phyloP scores from a whole-genome alignment of 2,797 vertebrate genomes.

The Peromyscus melanophrys region DNA sequence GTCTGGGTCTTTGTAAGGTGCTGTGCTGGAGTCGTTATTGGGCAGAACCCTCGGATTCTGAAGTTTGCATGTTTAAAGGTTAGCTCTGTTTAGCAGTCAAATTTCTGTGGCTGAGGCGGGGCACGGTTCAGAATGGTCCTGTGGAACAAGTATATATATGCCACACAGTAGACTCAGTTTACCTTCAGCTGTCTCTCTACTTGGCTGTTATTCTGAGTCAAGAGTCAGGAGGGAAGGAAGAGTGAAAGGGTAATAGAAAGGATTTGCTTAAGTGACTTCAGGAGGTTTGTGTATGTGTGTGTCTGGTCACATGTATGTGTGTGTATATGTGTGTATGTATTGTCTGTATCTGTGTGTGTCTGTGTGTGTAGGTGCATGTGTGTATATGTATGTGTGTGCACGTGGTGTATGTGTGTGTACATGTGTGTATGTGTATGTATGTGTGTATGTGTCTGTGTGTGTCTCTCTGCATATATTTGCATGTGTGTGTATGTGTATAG shows the following conservation, averaged over 20 bases:
- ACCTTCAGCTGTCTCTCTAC: background rate
- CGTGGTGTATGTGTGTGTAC: background rate
- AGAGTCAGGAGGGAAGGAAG: background rate
- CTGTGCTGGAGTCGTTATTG: background rate
- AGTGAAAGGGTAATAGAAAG: background rate
- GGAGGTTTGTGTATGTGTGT: too few species aligned
- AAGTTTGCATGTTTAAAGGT: background rate
- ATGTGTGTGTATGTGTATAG: background rate
- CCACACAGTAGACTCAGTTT: background rate
- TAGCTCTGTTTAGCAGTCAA: slow-evolving; percentile 24
- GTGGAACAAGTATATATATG: background rate
- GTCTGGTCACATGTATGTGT: background rate
- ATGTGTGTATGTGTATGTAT: background rate
- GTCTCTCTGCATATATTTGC: background rate
- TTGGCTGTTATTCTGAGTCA: background rate
- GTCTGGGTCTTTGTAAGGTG: background rate
- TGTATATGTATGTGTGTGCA: background rate
- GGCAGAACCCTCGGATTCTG: background rate
- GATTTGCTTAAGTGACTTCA: background rate
- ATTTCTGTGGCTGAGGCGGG: background rate
- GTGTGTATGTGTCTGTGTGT: background rate
- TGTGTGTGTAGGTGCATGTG: background rate
- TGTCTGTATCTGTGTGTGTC: background rate
- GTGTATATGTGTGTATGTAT: background rate
- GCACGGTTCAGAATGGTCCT: background rate